Evolutionary conservation across 30 jellyfish, hydroid and myxozoan genomes (phyloP).

Genomic region (Turritopsis rubra): DNA sequence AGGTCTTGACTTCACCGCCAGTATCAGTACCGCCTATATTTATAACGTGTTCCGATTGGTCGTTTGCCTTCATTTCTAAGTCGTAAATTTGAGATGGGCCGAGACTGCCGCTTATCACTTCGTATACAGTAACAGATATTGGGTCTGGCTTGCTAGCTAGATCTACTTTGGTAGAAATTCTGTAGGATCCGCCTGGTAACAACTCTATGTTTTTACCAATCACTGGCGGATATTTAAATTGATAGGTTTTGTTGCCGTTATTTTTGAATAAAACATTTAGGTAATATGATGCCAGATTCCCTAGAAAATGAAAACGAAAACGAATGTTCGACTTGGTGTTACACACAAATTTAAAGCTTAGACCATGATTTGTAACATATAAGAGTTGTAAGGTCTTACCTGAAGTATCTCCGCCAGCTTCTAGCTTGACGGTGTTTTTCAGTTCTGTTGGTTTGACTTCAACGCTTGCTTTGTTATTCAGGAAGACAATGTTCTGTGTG

Average conservation of each 20-base stretch:
- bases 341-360: background rate
- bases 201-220: background rate
- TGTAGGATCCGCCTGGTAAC: background rate
- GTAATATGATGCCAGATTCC: constrained; percentile 5
- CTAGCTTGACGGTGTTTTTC: background rate
- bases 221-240: constrained; percentile 23
- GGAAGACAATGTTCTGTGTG: constrained; percentile 13
- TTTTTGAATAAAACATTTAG: constrained; percentile 21
- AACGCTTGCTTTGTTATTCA: constrained; percentile 18
- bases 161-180: background rate
- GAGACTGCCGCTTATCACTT: background rate
- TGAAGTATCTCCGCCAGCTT: constrained; percentile 16
- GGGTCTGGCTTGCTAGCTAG: background rate
- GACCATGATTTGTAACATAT: background rate
- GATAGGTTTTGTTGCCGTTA: constrained; percentile 6
- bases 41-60: background rate
- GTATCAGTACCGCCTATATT: background rate
- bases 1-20: background rate
- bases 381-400: constrained; percentile 1
- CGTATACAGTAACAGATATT: background rate
- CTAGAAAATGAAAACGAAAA: background rate
- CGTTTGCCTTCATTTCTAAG: background rate
- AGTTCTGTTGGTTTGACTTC: background rate
- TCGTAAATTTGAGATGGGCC: background rate
- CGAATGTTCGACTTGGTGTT: background rate